Base-by-base conservation (phyloP, 2,113 vertebrate species). In the Hippocampus mohnikei region DNA sequence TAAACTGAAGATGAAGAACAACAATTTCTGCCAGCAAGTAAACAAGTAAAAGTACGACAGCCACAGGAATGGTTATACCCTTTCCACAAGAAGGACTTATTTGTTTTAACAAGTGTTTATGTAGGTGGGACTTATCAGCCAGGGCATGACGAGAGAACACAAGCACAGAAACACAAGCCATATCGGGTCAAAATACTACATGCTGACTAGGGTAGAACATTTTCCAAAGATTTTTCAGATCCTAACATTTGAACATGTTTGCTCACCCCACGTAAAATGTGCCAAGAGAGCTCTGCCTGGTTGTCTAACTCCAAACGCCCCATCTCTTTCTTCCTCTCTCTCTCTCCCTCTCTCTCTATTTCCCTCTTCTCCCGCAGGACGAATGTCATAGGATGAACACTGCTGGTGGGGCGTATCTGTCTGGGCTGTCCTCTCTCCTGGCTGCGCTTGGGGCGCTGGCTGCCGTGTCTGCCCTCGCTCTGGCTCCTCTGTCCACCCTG, bases 321-420 rank as follows among this genome's bases (percentile, higher is more conserved):
- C 15, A 60, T 64, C 44, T 55, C 7, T n/a, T 71, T 41, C 77
- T 73, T 88, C 74, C 84, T 71, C 83, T 69, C 53, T 27, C 64
- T 20, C 63, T 63, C 44, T 55, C 6, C 13, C 59, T 25, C 64
- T 20, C 63, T 18, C 56, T 23, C 73, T 7, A 76, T 15, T n/a
- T 72, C 27, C 77, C 73, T 89, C 75, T 84, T 71, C 83, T 69
- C 53, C 71, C 74, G 15, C 92, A 99, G 97, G 96, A 95, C 96
- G 91, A 95, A 97, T 98, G 96, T 95, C 97, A 96, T 99, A 99
- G 96, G 97, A 99, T 99, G 96, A 98, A 95, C 95, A 95, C 97
- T 96, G 96, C 95, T 96, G 95, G 95, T 94, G 95, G 94, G 95
- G 95, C 98, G 94, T 97, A 96, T 96, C 94, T 98, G 94, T 95